Evolutionary conservation across 2,888 invertebrate genomes (phyloP).

Genomic region (Leptopilina drosophilae): DNA sequence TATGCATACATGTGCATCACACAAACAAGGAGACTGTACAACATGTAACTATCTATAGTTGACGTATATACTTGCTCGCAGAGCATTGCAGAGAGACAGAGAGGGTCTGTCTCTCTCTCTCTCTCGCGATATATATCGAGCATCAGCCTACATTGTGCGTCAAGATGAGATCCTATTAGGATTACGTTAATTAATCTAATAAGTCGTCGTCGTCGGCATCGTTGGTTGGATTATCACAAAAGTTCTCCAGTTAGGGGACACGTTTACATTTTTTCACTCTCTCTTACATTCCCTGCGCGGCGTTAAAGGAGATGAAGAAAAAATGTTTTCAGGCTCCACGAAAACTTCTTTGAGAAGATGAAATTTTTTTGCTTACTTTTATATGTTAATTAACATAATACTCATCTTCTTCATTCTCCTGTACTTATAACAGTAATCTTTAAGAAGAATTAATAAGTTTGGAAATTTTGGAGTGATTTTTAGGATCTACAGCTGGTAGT

Average conservation of each 20-base stretch:
- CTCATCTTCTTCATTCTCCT: too few relatives aligned
- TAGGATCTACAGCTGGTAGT: too few relatives aligned
- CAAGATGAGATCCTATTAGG: constrained; percentile 74
- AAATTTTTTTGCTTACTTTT: too few relatives aligned
- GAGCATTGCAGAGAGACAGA: constrained; percentile 57
- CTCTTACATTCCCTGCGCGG: too few relatives aligned
- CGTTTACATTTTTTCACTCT: constrained; percentile 29
- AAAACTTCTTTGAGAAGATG: too few relatives aligned
- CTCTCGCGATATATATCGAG: constrained; percentile 63
- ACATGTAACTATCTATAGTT: constrained; percentile 50
- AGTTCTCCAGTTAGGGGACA: neutral
- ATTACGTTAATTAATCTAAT: constrained; percentile 74
- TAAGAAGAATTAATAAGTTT: too few relatives aligned
- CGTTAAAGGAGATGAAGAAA: neutral
- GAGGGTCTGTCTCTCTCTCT: constrained; percentile 47
- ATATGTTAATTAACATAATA: too few relatives aligned
- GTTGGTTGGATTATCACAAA: constrained; percentile 1
- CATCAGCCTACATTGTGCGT: constrained; percentile 69
- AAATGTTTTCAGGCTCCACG: too few relatives aligned
- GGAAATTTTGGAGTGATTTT: too few relatives aligned
- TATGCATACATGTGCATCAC: constrained; percentile 46
- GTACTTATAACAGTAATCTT: too few relatives aligned
- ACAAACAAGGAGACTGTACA: constrained; percentile 35
- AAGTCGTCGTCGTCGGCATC: constrained; percentile 59
- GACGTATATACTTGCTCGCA: constrained; percentile 58